Percentiles rank a stretch among this genome's conserved stretches.
These are phyloP conservation scores for Scomber colias DNA, from an alignment of 2,113 vertebrate species.

Conservation along the genomic window DNA sequence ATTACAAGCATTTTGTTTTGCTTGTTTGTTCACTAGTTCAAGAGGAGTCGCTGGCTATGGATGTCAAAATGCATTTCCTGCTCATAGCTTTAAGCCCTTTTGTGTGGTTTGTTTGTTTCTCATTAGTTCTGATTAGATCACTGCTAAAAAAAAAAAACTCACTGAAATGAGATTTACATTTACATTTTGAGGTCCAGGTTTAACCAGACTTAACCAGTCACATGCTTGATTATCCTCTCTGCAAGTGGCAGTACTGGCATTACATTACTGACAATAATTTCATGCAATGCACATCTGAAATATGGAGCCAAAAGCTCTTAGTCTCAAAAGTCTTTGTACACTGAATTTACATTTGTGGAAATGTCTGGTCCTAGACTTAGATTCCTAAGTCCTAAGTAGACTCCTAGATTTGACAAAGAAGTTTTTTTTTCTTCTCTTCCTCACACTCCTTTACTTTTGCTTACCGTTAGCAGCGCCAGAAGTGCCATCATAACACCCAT, in stretches of 20 bases:
- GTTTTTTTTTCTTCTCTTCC: no score
- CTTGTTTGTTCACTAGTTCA: slow-evolving; percentile 32
- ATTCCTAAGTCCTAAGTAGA: no score
- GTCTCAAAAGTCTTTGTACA: no score
- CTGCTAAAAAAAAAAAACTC: not conserved
- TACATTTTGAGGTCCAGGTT: not conserved
- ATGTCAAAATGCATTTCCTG: slow-evolving; percentile 25
- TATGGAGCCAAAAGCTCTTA: no score
- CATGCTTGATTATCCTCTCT: not conserved
- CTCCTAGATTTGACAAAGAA: no score
- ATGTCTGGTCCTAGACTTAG: no score
- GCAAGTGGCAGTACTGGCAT: not conserved
- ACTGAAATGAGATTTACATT: slow-evolving; percentile 13
- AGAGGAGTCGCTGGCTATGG: slow-evolving; percentile 35
- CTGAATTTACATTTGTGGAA: not conserved
- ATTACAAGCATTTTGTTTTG: slow-evolving; percentile 39
- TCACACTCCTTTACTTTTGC: slow-evolving; percentile 5
- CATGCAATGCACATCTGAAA: no score
- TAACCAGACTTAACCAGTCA: not conserved
- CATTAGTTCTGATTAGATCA: slow-evolving; percentile 25
- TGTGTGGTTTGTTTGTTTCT: slow-evolving; percentile 26
- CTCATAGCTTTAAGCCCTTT: slow-evolving; percentile 15
- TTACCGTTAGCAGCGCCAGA: slow-evolving; percentile 84
- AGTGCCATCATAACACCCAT: slow-evolving; percentile 88
- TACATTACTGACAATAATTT: not conserved